Percentiles rank a stretch among this genome's conserved stretches.
Evolutionary conservation across 2,113 vertebrate genomes (phyloP).

Genomic region (Chionis minor): DNA sequence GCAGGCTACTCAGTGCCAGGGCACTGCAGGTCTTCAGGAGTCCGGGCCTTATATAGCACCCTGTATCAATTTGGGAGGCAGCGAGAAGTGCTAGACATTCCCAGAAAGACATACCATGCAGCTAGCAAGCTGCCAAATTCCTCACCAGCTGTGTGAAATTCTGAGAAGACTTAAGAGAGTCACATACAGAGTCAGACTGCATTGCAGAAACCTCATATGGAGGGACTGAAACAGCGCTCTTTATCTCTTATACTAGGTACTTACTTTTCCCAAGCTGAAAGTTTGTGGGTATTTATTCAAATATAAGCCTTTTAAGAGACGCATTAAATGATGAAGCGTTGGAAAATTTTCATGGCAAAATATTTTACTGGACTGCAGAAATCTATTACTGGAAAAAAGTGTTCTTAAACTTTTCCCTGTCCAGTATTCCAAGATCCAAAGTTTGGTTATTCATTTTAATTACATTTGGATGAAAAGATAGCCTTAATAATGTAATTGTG

Average conservation of each 20-base stretch:
- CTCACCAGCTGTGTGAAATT: neutral
- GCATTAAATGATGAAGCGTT: neutral
- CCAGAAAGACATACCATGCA: neutral
- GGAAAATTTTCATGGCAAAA: neutral
- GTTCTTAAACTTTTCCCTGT: neutral
- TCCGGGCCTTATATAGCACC: neutral
- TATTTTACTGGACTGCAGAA: neutral
- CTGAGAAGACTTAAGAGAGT: neutral
- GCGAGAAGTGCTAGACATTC: conserved; percentile 8
- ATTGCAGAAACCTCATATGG: neutral
- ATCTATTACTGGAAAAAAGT: neutral
- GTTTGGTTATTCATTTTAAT: neutral
- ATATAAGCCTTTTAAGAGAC: neutral
- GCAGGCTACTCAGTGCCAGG: neutral
- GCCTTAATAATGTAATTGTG: neutral
- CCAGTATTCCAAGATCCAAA: neutral
- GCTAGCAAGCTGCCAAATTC: conserved; percentile 14
- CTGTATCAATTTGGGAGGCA: neutral
- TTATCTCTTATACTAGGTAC: neutral
- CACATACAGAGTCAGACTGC: neutral
- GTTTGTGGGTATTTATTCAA: neutral
- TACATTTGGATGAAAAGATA: neutral
- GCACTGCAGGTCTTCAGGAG: neutral
- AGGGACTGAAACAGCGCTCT: neutral
- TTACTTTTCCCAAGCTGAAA: neutral